A percentile compares a stretch with the other conserved stretches of the same genome.
Conservation (phyloP, 2,888 invertebrate genomes). For the Ophion slaviceki region DNA sequence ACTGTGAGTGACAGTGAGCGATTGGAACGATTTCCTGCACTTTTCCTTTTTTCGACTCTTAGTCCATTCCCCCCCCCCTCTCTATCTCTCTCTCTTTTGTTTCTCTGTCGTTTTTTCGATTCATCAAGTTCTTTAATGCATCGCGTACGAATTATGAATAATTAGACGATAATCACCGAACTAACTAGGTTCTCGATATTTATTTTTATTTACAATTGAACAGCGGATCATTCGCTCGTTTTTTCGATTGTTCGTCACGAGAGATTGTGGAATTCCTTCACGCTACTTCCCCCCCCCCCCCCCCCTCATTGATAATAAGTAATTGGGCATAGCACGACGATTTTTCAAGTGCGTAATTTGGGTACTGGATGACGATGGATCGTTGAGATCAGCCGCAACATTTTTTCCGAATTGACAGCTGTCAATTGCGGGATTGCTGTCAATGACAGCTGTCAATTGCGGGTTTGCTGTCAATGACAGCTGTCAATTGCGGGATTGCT, state of each 20-base stretch:
- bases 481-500: too few species aligned
- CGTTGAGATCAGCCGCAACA: too few species aligned
- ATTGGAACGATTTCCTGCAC: constrained; percentile 59
- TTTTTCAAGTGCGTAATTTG: too few species aligned
- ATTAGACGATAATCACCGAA: constrained; percentile 18
- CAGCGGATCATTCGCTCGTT: neutral
- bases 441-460: too few species aligned
- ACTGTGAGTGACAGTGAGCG: constrained; percentile 62
- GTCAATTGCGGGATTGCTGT: too few species aligned
- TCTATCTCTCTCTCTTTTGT: neutral
- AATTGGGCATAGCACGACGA: neutral
- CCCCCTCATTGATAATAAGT: neutral
- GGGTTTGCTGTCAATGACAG: too few species aligned
- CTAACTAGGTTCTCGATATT: neutral
- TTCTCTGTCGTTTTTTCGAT: constrained; percentile 33
- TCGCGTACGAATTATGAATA: constrained; percentile 41
- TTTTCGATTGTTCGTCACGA: neutral
- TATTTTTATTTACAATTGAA: constrained; percentile 1
- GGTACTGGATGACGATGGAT: too few species aligned
- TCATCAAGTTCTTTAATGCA: constrained; percentile 28
- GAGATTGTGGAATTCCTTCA: neutral
- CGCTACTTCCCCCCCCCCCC: too few species aligned
- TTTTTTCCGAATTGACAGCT: too few species aligned
- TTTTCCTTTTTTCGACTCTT: constrained; percentile 25
- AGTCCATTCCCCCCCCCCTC: neutral